Evolutionary conservation across 2,797 vertebrate genomes (phyloP).

Genomic region (Streptopelia turtur): DNA sequence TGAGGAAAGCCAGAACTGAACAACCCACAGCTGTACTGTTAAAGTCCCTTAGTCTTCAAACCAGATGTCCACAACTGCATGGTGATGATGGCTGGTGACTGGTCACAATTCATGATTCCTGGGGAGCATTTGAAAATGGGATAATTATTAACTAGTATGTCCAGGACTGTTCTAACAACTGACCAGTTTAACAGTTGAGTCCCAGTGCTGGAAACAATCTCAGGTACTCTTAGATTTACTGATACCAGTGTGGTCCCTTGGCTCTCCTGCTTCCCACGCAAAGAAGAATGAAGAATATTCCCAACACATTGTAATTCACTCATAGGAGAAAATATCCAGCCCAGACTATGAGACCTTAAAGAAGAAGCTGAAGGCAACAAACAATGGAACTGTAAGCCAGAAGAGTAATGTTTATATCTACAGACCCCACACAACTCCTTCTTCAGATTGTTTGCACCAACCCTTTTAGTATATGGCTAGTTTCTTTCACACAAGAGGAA

Average conservation of each 20-base stretch:
- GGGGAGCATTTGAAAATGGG: neutral
- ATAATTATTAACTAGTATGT: neutral
- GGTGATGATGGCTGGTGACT: neutral
- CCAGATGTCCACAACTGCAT: rapidly evolving
- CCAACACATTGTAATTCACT: neutral
- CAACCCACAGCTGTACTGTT: rapidly evolving
- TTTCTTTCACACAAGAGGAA: neutral
- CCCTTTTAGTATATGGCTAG: neutral
- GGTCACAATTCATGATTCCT: neutral
- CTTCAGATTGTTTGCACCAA: neutral
- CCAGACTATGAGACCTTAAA: neutral
- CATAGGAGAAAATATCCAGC: neutral
- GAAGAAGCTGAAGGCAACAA: neutral
- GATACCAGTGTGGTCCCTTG: neutral
- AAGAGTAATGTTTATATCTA: neutral
- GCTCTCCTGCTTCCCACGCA: neutral
- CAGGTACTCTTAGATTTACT: neutral
- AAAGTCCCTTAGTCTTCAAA: neutral
- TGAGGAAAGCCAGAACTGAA: neutral
- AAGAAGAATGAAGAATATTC: neutral
- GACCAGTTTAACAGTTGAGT: neutral
- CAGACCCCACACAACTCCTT: neutral
- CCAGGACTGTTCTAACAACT: neutral
- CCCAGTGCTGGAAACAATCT: neutral
- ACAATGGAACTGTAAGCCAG: neutral